phyloP scores from a whole-genome alignment of 2,797 vertebrate species.

The Alauda arvensis region DNA sequence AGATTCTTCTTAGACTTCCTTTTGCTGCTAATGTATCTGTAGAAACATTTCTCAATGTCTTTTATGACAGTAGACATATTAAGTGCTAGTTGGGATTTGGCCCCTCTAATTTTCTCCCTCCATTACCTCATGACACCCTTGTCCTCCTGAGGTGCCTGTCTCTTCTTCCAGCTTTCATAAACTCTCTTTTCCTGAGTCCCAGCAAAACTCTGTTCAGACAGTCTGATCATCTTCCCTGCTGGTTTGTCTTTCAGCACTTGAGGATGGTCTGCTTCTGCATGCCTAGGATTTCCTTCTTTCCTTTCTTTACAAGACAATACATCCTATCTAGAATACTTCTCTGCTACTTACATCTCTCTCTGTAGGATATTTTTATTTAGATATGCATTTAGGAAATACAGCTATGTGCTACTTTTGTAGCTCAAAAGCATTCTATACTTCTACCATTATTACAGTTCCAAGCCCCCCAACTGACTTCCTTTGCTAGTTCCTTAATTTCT shows the following conservation, averaged over 20 bases:
- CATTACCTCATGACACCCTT: not conserved
- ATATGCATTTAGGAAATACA: not conserved
- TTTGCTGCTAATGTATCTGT: not conserved
- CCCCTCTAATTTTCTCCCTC: not conserved
- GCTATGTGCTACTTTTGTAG: not conserved
- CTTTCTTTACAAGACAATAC: not conserved
- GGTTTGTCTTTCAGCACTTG: not conserved
- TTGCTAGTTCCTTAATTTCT: not conserved
- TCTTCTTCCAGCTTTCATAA: not conserved
- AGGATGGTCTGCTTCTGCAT: not conserved
- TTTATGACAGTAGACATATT: not conserved
- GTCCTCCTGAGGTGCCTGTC: not conserved
- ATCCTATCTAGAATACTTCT: not conserved
- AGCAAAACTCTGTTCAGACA: not conserved
- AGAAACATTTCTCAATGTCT: not conserved
- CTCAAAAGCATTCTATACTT: not conserved
- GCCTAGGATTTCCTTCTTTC: not conserved
- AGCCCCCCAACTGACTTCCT: not conserved
- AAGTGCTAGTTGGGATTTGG: not conserved
- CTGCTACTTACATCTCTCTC: not conserved
- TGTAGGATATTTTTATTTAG: not conserved
- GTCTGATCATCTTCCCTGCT: not conserved
- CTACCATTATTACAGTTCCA: not conserved
- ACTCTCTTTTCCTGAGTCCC: not conserved
- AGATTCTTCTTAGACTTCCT: not conserved